Evolutionary conservation across 2,113 vertebrate genomes (phyloP), one percentile per base, ranked within the genome.

Genomic region (Aramus guarauna): DNA sequence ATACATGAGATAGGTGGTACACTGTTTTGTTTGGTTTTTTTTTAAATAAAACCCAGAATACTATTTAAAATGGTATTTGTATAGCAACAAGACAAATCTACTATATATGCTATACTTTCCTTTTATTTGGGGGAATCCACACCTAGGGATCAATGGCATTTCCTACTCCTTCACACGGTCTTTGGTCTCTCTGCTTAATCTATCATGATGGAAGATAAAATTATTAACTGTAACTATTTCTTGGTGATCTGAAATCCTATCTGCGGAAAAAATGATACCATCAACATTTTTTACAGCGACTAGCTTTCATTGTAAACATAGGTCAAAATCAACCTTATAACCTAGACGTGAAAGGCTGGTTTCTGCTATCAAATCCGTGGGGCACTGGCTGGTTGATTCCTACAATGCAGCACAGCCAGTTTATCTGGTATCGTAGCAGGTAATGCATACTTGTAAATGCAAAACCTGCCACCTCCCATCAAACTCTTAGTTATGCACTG

Each of bases 391-490:
- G 56, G 5, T 30, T 86, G 27, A 48, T 27, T 84, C 72, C 37
- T 84, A 72, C 88, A 94, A 92, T 84, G 96, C 86, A 94, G 96
- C 72, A 75, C 29, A 78, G 88, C 94, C 92, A 92, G 96, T 96
- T 95, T 68, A 64, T 78, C 96, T 92, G 79, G 94, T 96, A 67
- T 36, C 84, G 79, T 88, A 84, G 83, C 72, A 84, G 45, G 43
- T 34, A 74, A 90, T 60, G 71, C 75, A 50, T 56, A 74, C 39
- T 60, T 91, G 76, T 30, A 86, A 90, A 90, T 48, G 36, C 23
- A 55, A 75, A 91, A 53, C 73, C 62, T 79, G 74, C 81, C 74
- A 84, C 82, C 69, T 94, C 91, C 80, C 83, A 72, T 62, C 63
- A 76, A 52, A 58, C 45, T 48, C 60, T 15, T 88, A 36, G 14